Percentiles rank a stretch among this genome's conserved stretches.
These are phyloP conservation scores for Dunckerocampus dactyliophorus DNA, from an alignment of 2,113 vertebrate genomes.

Conservation along the genomic window DNA sequence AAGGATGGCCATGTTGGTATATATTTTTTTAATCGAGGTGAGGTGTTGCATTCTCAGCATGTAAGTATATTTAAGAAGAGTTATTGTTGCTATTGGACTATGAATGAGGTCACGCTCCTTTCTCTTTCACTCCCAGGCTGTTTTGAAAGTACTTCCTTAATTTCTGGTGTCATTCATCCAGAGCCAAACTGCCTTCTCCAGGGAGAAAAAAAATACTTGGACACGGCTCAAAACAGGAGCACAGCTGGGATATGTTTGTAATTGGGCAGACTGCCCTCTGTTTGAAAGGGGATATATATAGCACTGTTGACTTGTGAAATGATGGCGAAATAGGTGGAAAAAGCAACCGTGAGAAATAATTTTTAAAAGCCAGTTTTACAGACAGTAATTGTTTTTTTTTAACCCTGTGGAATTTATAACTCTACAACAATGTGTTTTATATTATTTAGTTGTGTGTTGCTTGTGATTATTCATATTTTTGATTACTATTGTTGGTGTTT, in stretches of 20 bases:
- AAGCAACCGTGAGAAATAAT: conserved; percentile 66
- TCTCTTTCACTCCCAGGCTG: conserved; percentile 29
- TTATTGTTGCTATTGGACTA: neutral
- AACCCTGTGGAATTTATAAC: neutral
- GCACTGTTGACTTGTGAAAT: conserved; percentile 89
- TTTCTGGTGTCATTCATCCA: conserved; percentile 95
- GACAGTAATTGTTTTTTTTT: too few species aligned
- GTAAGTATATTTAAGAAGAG: neutral
- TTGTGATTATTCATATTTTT: neutral
- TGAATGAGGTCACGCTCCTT: conserved; percentile 1
- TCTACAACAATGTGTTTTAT: neutral
- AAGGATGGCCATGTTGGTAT: neutral
- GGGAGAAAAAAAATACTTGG: conserved; percentile 83
- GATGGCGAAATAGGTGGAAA: conserved; percentile 82
- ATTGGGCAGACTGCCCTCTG: conserved; percentile 98
- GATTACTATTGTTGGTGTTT: conserved; percentile 8
- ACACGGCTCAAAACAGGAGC: conserved; percentile 94
- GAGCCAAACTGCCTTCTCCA: conserved; percentile 87
- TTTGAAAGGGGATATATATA: conserved; percentile 98
- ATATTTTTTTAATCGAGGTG: conserved; percentile 2
- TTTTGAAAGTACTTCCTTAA: conserved; percentile 64
- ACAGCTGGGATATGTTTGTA: conserved; percentile 99
- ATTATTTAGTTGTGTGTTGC: too few species aligned
- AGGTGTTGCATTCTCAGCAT: neutral
- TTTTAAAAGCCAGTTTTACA: neutral